These are phyloP conservation scores for Punctoribates punctum DNA, from an alignment of 2,888 invertebrate species.

Conservation along the genomic window DNA sequence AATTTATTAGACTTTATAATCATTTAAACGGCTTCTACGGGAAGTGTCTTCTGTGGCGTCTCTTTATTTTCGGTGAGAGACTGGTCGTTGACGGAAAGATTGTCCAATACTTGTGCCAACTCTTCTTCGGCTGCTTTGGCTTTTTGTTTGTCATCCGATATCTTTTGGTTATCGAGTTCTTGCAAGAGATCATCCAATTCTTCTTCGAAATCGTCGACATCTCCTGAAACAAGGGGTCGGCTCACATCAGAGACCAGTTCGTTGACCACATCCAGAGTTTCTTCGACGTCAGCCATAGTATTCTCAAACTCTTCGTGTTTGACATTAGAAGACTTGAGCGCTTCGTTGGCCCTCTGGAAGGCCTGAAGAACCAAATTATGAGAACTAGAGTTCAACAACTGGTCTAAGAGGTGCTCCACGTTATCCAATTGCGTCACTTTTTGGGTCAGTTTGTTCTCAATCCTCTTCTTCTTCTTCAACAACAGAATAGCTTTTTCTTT, in stretches of 20 bases:
- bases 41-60: neutral
- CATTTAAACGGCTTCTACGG: neutral
- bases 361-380: constrained; percentile 35
- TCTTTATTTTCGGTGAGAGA: neutral
- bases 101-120: constrained; percentile 6
- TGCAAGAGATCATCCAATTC: constrained; percentile 40
- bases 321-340: constrained; percentile 32
- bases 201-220: constrained; percentile 23
- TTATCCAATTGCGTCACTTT: constrained; percentile 43
- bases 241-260: constrained; percentile 29
- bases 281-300: constrained; percentile 37
- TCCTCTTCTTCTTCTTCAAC: constrained; percentile 40
- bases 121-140: neutral
- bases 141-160: neutral
- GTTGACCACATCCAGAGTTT: constrained; percentile 33
- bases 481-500: constrained; percentile 37
- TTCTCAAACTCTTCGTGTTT: constrained; percentile 35
- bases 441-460: constrained; percentile 28
- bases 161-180: constrained; percentile 34
- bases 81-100: constrained; percentile 10
- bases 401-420: constrained; percentile 29
- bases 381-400: constrained; percentile 40
- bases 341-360: constrained; percentile 32
- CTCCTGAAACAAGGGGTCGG: constrained; percentile 15
- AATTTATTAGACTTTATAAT: neutral